A percentile compares a stretch with the other conserved stretches of the same genome.
phyloP scores from a whole-genome alignment of 2,113 vertebrate genomes.

The Recurvirostra avosetta region DNA sequence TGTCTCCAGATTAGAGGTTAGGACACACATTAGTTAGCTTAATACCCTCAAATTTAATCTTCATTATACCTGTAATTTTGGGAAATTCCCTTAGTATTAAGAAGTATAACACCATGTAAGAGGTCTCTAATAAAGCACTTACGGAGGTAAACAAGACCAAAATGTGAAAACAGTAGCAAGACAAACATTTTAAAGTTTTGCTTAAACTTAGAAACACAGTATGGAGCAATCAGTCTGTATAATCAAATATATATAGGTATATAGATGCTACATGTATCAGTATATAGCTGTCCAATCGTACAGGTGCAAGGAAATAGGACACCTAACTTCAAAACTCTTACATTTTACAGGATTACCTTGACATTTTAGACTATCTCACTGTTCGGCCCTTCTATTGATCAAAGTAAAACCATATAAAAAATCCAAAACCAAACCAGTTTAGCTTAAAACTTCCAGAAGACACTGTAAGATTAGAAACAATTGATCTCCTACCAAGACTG shows the following conservation, averaged over 20 bases:
- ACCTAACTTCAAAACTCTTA: neutral
- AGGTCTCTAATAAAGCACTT: neutral
- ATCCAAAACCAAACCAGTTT: neutral
- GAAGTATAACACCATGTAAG: neutral
- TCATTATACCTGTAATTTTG: neutral
- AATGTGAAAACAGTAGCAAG: neutral
- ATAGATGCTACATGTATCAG: neutral
- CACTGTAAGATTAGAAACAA: neutral
- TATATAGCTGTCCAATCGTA: neutral
- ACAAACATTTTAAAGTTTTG: neutral
- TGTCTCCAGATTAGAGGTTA: neutral
- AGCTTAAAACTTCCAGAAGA: neutral
- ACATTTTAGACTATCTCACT: neutral
- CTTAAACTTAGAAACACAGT: neutral
- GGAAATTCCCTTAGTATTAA: neutral
- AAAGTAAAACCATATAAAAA: neutral
- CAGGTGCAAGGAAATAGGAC: neutral
- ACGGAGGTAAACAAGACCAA: neutral
- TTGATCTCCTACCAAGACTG: neutral
- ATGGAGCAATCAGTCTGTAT: neutral
- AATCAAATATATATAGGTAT: neutral
- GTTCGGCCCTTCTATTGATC: neutral
- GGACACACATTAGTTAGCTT: neutral
- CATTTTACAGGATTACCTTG: neutral
- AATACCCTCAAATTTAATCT: neutral